phyloP scores from a whole-genome alignment of 2,113 vertebrate species.

The Elephas maximus region DNA sequence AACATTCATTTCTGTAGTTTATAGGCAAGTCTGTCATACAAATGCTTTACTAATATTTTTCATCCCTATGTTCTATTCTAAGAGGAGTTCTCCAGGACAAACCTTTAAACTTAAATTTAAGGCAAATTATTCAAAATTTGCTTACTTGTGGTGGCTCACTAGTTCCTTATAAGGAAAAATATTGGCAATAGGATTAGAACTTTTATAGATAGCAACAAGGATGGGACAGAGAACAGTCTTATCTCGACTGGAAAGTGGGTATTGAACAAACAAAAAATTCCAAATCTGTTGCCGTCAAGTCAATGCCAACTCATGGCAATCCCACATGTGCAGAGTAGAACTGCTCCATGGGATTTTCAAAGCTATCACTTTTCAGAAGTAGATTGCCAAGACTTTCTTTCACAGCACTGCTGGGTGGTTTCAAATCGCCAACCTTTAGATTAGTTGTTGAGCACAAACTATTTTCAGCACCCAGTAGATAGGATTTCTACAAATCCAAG shows the following conservation, averaged over 20 bases:
- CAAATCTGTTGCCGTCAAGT: neutral
- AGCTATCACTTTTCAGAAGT: neutral
- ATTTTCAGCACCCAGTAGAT: too few species aligned
- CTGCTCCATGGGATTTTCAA: neutral
- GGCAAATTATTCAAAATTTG: neutral
- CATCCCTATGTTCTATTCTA: neutral
- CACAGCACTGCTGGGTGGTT: neutral
- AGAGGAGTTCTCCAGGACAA: conserved; percentile 26
- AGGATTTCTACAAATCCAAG: conserved; percentile 24
- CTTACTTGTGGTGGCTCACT: neutral
- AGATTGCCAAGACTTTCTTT: neutral
- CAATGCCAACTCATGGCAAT: neutral
- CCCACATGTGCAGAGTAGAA: neutral
- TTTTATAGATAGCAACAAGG: neutral
- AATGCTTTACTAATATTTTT: conserved; percentile 14
- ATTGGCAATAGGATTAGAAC: neutral
- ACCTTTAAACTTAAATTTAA: conserved; percentile 48
- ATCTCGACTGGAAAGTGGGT: neutral
- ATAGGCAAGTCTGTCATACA: neutral
- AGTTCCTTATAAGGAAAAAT: conserved; percentile 21
- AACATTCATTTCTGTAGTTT: conserved; percentile 46
- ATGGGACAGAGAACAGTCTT: neutral
- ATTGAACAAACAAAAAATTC: neutral
- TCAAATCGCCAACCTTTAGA: too few species aligned
- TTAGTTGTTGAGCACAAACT: too few species aligned